Base-by-base conservation (phyloP, 2,888 invertebrate species). In the Sminthurinus aureus region DNA sequence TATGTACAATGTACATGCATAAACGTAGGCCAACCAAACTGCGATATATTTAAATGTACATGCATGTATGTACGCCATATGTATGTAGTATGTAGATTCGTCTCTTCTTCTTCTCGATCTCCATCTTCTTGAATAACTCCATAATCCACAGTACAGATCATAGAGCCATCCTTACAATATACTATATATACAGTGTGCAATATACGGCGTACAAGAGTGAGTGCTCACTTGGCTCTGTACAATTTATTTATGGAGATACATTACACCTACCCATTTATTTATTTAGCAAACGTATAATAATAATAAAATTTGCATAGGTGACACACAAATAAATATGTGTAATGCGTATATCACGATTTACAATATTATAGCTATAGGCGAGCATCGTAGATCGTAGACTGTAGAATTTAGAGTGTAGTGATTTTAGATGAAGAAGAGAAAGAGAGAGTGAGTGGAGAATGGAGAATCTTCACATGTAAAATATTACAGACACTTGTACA, bases 211-310 rank as follows among this genome's bases (percentile, higher is more conserved):
- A 74, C 26, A 74, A 13, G 50, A 38, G 38, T 51, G 67, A 75
- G 75, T 75, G 75, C 75, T n/a, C 75, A 75, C 51, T 75, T 75
- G 38, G 51, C 51, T 50, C 58, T 52, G 15, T 24, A 75, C 22
- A 71, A 71, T 58, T 76, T 76, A 76, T 76, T 76, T 76, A 76
- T 76, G 58, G 76, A 58, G 58, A 58, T 18, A 74, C 50, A 51
- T n/a, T 76, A 76, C 76, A 76, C 76, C 76, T 76, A 76, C 76
- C 76, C 71, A 26, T 71, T 71, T 71, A 71, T 71, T 71, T 71
- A 26, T 69, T 69, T 69, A 69, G 67, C 67, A 24, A 71, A 26
- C 22, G 15, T 64, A 69, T 69, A 71, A 26, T 24, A 71, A 71
- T 24, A 20, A 71, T 71, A 13, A 24, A 26, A 22, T 71, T 1